phyloP scores from a whole-genome alignment of 53 echinoderm and acorn worm species.

The Pentamera pediparva region DNA sequence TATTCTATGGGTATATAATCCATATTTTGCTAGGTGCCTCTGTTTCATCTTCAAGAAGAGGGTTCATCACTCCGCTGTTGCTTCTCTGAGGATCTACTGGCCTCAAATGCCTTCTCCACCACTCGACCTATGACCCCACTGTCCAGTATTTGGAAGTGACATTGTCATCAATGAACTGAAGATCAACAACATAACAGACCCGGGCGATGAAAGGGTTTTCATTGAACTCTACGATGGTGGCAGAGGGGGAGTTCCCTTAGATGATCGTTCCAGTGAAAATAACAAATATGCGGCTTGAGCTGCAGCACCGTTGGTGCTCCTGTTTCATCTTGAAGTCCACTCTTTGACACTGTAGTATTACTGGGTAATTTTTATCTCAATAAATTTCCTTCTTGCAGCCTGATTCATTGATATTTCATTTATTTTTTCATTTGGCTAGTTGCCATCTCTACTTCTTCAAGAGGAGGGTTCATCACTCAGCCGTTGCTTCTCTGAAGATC shows the following conservation, averaged over 20 bases:
- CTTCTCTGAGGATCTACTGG: slow-evolving; percentile 30
- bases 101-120: slow-evolving; percentile 32
- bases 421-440: background rate
- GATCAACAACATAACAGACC: slow-evolving; percentile 51
- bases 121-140: slow-evolving; percentile 58
- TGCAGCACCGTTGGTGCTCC: no score
- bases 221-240: slow-evolving; percentile 93
- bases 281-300: no score
- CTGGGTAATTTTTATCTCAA: background rate
- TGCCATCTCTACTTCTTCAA: slow-evolving; percentile 47
- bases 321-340: no score
- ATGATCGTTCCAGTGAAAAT: no score
- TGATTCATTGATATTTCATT: background rate
- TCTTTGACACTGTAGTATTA: background rate
- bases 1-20: no score
- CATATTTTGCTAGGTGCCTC: no score
- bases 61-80: slow-evolving; percentile 69
- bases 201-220: slow-evolving; percentile 49
- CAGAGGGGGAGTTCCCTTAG: no score
- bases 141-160: slow-evolving; percentile 68
- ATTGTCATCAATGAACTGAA: slow-evolving; percentile 84
- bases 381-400: background rate
- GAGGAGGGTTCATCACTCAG: slow-evolving; percentile 46
- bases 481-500: slow-evolving; percentile 56
- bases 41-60: slow-evolving; percentile 23